Percentiles rank a stretch among this genome's conserved stretches.
These are phyloP conservation scores for Carduelis carduelis DNA, from an alignment of 2,797 vertebrate genomes.

Conservation along the genomic window DNA sequence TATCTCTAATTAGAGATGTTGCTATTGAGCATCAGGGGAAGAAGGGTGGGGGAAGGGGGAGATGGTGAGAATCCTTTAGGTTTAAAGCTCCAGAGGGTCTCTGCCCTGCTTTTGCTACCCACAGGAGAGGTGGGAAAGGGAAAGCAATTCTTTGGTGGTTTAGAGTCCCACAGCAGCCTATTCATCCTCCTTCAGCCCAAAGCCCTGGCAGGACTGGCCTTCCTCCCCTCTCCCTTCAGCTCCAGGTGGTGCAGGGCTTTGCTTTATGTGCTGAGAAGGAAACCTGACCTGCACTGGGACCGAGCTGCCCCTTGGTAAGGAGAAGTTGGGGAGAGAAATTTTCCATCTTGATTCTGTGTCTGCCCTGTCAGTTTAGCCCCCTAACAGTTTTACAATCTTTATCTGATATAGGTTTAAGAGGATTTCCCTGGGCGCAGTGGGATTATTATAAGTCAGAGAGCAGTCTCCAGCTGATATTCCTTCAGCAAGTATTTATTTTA, in stretches of 20 bases:
- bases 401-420: slow-evolving; percentile 70
- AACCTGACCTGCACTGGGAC: background rate
- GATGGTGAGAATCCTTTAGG: background rate
- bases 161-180: background rate
- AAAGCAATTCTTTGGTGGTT: background rate
- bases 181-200: background rate
- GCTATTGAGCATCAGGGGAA: rapidly evolving
- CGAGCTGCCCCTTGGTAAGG: background rate
- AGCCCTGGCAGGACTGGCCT: background rate
- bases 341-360: slow-evolving; percentile 15
- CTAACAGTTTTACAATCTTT: slow-evolving; percentile 70
- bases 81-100: background rate
- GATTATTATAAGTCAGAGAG: slow-evolving; percentile 66
- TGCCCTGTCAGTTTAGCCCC: slow-evolving; percentile 45
- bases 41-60: too few species aligned
- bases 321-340: background rate
- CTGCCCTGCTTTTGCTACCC: background rate
- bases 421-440: slow-evolving; percentile 55
- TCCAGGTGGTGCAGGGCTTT: background rate
- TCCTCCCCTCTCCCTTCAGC: background rate
- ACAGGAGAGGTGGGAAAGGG: background rate
- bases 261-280: background rate
- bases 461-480: slow-evolving; percentile 64
- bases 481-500: slow-evolving; percentile 63
- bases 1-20: background rate